Evolutionary conservation across 2,888 invertebrate species (phyloP), one percentile per base, ranked within the genome.

Genomic region (Lathronympha strigana): DNA sequence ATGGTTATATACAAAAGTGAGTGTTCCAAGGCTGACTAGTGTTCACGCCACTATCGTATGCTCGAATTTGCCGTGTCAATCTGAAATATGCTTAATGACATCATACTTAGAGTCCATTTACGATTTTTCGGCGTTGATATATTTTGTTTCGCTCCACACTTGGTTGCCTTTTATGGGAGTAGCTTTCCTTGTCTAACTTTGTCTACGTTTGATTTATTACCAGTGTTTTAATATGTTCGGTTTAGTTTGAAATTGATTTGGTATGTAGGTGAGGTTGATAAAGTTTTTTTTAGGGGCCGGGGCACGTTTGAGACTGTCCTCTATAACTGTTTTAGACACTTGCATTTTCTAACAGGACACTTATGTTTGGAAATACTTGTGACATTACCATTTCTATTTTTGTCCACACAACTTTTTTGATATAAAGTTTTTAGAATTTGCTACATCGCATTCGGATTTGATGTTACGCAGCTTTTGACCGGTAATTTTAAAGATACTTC

Each of bases 1-100:
- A 69, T 69, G 68, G 73, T 73, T 70, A 61, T 75, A 76, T 76
- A 83, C 81, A 81, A 84, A 85, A 86, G 85, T 86, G 86, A 86
- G 84, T 84, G 86, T 79, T 71, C 75, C 86, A 87, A 87, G 87
- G 87, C 79, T 81, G 81, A 78, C 83, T 73, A 68, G 83, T 83
- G 75, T 74, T 76, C 78, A 72, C 74, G 73, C 72, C 69, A 73
- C 73, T 75, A 73, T 74, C 75, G 75, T 71, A 76, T 79, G 79
- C 76, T 80, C 76, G 79, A 77, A 79, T 79, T 81, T 76, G 71
- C 71, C 68, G 69, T 68, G 74, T 73, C 72, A 73, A 68, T 71
- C 75, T 72, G 78, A 82, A 80, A 73, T 72, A 70, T 71, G 73
- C 83, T 76, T 73, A 81, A 75, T 71, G 31, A 58, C 70, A 67